Base-by-base conservation (phyloP, 1,140 invertebrate genomes). In the Chelonus insularis region DNA sequence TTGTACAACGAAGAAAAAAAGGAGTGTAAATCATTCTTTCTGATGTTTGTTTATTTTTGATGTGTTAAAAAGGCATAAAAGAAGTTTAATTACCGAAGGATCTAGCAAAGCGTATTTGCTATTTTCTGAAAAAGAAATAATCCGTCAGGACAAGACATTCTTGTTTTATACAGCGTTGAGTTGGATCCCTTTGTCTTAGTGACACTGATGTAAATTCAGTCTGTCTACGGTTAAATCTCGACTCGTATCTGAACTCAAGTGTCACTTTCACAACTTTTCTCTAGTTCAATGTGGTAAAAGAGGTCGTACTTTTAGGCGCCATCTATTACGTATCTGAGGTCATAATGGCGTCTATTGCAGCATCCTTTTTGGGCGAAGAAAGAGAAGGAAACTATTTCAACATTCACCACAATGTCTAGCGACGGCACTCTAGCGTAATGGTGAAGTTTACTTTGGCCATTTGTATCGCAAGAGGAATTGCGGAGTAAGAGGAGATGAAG, bases 361-460 rank as follows among this genome's bases (percentile, higher is more conserved):
- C 25, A 29, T 4, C 25, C 5, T 11, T 18, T 23, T 14, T 6
- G 14, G 39, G 18, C 4, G 9, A 8, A 20, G 14, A 45, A 11
- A 43, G 8, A 12, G 25, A 54, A 25, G 29, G 36, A 34, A 43
- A 43, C 36, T 16, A 18, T 54, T 32, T 36, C 11, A 54, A 61
- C 39, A 23, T 57, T 34, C 12, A 57, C 56, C 56, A 16, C 41
- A 60, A 20, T 43, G n/a, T 48, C 41, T 25, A 47, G 39, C 23
- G 4, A 14, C 8, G 32, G 12, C 29, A 11, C 8, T 5, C 41
- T 41, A 9, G 41, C 66, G 75, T 77, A 78, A 78, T 78, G 73
- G 76, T 73, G 63, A 78, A 78, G 76, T 78, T 78, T 76, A 78
- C 76, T 78, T 78, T 76, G 69, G 70, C 72, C 76, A 78, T 78